These are phyloP conservation scores for Argopecten irradians DNA, from an alignment of 1,140 invertebrate species.

Conservation along the genomic window DNA sequence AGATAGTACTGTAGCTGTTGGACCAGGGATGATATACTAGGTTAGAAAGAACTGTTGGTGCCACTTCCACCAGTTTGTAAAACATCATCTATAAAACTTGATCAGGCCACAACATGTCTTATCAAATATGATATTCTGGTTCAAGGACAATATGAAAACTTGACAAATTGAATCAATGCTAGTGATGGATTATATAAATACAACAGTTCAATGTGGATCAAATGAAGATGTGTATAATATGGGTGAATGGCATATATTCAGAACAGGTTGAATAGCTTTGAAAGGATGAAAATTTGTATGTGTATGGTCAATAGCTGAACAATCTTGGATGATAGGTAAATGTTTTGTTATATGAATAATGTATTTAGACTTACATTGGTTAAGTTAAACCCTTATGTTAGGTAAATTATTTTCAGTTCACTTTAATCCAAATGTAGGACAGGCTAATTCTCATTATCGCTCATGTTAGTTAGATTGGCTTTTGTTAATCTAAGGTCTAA, in stretches of 20 bases:
- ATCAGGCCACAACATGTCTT: background rate
- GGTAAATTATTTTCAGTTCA: too few species aligned
- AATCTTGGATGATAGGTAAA: background rate
- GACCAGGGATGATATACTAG: background rate
- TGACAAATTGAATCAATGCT: background rate
- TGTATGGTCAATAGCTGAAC: background rate
- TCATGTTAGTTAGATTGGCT: too few species aligned
- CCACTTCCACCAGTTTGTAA: slow-evolving; percentile 9
- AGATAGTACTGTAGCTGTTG: background rate
- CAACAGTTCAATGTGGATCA: background rate
- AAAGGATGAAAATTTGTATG: background rate
- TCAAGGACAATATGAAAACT: background rate
- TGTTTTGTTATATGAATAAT: too few species aligned
- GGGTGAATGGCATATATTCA: background rate
- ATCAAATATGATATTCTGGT: background rate
- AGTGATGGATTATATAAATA: background rate
- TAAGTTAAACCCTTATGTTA: too few species aligned
- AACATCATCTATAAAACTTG: background rate
- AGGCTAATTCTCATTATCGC: too few species aligned
- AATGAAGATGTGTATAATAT: background rate
- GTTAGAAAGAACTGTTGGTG: background rate
- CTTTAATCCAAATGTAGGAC: too few species aligned
- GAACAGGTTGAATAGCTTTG: background rate
- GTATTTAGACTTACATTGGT: too few species aligned
- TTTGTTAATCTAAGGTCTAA: too few species aligned